Percentiles rank a stretch among this genome's conserved stretches.
phyloP scores from a whole-genome alignment of 2,888 invertebrate species.

The Caradrina kadenii region DNA sequence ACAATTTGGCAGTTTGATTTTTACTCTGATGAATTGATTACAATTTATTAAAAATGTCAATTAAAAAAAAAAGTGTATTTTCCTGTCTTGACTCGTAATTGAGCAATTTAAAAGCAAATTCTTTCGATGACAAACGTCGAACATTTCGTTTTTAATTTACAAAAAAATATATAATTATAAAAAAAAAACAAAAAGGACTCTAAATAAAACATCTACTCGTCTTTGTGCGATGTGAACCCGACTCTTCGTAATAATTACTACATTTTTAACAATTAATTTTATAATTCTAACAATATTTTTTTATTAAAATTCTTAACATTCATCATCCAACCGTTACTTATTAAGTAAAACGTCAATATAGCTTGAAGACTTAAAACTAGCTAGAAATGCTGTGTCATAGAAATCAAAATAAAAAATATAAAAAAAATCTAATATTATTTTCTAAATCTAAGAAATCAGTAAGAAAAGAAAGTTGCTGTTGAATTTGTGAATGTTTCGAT shows the following conservation, averaged over 20 bases:
- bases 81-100: slow-evolving; percentile 55
- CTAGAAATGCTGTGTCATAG: slow-evolving; percentile 50
- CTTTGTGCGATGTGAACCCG: slow-evolving; percentile 88
- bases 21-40: slow-evolving; percentile 51
- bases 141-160: slow-evolving; percentile 13
- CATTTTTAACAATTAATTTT: slow-evolving; percentile 83
- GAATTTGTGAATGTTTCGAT: too few species aligned
- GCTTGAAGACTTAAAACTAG: slow-evolving; percentile 51
- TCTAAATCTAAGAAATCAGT: too few species aligned
- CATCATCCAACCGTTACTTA: slow-evolving; percentile 76
- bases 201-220: slow-evolving; percentile 74
- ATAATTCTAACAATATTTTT: slow-evolving; percentile 70
- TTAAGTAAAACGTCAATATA: slow-evolving; percentile 80
- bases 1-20: slow-evolving; percentile 76
- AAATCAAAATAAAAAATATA: background rate
- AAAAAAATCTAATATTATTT: too few species aligned
- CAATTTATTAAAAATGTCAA: slow-evolving; percentile 16
- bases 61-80: background rate
- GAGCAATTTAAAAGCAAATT: slow-evolving; percentile 59
- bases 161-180: slow-evolving; percentile 8
- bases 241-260: slow-evolving; percentile 77
- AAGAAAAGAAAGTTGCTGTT: background rate
- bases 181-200: slow-evolving; percentile 34
- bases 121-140: slow-evolving; percentile 9
- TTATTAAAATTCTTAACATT: slow-evolving; percentile 75